Conservation (phyloP, 2,888 invertebrate genomes). For the Lycocerus yunnanus region DNA sequence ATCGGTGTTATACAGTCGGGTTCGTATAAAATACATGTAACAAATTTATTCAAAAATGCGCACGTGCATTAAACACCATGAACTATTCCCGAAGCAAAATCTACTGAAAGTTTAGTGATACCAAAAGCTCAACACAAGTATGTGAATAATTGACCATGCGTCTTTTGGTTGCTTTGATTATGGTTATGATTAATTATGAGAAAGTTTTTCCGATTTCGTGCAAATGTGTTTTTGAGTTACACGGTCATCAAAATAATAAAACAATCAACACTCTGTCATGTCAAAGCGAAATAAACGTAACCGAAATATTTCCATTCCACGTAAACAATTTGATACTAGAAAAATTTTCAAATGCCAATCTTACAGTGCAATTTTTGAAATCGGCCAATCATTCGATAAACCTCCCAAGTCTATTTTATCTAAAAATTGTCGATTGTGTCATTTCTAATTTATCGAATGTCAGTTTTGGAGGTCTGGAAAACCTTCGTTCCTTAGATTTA, state of each 20-base stretch:
- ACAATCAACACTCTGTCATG: slow-evolving; percentile 13
- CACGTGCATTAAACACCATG: slow-evolving; percentile 12
- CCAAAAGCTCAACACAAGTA: slow-evolving; percentile 22
- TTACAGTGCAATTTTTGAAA: background rate
- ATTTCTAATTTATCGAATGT: slow-evolving; percentile 30
- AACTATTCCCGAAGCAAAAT: background rate
- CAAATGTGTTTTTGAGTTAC: slow-evolving; percentile 43
- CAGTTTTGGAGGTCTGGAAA: slow-evolving; percentile 28
- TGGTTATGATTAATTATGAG: slow-evolving; percentile 42
- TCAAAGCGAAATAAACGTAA: background rate
- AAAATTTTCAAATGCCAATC: background rate
- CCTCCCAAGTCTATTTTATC: slow-evolving; percentile 29
- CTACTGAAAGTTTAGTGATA: slow-evolving; percentile 11
- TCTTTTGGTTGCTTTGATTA: slow-evolving; percentile 46
- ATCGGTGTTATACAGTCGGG: slow-evolving; percentile 16
- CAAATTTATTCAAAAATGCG: slow-evolving; percentile 12
- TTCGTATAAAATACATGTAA: background rate
- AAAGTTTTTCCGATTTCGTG: slow-evolving; percentile 47
- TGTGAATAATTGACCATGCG: slow-evolving; percentile 44
- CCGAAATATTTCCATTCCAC: background rate
- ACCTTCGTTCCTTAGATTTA: slow-evolving; percentile 40
- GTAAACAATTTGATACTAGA: background rate
- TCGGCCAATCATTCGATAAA: slow-evolving; percentile 35
- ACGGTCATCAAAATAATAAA: slow-evolving; percentile 28
- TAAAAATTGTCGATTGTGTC: slow-evolving; percentile 26